Conservation (phyloP, 1,140 invertebrate genomes). For the Sesamia nonagrioides region DNA sequence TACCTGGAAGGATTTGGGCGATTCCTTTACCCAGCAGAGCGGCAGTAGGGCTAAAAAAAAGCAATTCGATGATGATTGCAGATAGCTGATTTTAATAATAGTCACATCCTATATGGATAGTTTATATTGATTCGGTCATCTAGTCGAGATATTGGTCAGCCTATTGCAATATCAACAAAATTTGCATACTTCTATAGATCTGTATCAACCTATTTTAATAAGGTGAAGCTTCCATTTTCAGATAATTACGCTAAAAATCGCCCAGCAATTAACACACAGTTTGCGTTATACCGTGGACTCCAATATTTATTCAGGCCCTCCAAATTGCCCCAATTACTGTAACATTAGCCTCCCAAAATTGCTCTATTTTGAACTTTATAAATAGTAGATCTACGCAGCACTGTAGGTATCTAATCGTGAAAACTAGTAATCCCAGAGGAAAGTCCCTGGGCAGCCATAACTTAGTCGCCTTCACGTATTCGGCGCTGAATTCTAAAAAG, state of each 20-base stretch:
- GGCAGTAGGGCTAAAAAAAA: too few relatives aligned
- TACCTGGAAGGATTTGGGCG: too few relatives aligned
- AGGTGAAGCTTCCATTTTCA: too few relatives aligned
- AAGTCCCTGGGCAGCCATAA: slow-evolving; percentile 17
- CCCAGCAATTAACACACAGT: neutral
- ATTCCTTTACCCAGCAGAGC: too few relatives aligned
- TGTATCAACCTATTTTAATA: too few relatives aligned
- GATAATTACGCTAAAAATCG: neutral
- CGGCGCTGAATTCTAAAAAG: slow-evolving; percentile 24
- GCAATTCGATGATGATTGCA: too few relatives aligned
- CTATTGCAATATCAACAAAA: too few relatives aligned
- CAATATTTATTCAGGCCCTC: slow-evolving; percentile 1
- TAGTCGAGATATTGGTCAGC: too few relatives aligned
- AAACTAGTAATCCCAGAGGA: slow-evolving; percentile 24
- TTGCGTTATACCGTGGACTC: neutral
- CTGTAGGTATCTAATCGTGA: slow-evolving; percentile 26
- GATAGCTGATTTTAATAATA: too few relatives aligned
- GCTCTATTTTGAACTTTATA: slow-evolving; percentile 34
- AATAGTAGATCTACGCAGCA: slow-evolving; percentile 33
- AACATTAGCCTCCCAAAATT: slow-evolving; percentile 11
- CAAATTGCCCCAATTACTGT: slow-evolving; percentile 29
- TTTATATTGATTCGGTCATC: too few relatives aligned
- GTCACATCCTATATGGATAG: too few relatives aligned
- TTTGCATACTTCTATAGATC: too few relatives aligned
- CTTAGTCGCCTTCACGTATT: slow-evolving; percentile 6